These are phyloP conservation scores for Oithona nana DNA, from an alignment of 2,888 invertebrate genomes.

Conservation along the genomic window DNA sequence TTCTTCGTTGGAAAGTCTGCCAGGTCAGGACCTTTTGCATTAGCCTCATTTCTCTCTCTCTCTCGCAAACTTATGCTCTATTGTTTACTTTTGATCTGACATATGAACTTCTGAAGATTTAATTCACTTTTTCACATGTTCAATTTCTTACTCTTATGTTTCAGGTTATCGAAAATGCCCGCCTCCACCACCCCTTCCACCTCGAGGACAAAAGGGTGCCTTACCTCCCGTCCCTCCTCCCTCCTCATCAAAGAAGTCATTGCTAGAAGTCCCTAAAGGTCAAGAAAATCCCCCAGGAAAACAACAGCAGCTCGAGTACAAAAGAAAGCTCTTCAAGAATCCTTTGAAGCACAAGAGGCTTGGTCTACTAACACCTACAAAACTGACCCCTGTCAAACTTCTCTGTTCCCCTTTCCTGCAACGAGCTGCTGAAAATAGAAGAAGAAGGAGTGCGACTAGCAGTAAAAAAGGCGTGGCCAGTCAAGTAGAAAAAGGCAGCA, in stretches of 20 bases:
- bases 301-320: not conserved
- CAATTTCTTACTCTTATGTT: too few species aligned
- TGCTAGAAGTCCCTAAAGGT: not conserved
- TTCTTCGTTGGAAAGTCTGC: not conserved
- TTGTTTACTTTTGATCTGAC: too few species aligned
- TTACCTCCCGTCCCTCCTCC: not conserved
- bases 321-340: not conserved
- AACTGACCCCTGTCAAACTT: not conserved
- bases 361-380: too few species aligned
- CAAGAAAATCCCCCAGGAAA: too few species aligned
- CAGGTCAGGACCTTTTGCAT: not conserved
- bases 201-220: not conserved
- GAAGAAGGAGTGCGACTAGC: too few species aligned
- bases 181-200: not conserved
- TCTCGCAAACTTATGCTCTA: too few species aligned
- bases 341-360: not conserved
- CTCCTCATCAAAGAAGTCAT: not conserved
- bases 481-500: too few species aligned
- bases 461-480: not conserved
- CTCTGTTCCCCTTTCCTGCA: not conserved
- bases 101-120: too few species aligned
- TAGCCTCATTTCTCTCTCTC: too few species aligned
- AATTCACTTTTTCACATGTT: too few species aligned
- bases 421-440: too few species aligned
- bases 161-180: too few species aligned